Conservation (phyloP, 1,140 invertebrate genomes). For the Eumeta japonica region DNA sequence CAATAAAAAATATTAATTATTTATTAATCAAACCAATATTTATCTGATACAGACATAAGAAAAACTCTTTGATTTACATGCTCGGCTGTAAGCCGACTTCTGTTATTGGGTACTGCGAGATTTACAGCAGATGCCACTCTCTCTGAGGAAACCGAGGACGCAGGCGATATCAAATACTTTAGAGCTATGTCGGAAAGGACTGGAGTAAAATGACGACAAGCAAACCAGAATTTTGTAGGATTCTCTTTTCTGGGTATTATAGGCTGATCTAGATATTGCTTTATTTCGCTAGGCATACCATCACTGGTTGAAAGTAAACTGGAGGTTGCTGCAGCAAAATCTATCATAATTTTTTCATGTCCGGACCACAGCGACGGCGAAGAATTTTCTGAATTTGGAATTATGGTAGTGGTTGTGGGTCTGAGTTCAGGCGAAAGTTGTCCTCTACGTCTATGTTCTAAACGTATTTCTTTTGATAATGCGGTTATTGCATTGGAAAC, state of each 20-base stretch:
- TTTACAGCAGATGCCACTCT: conserved; percentile 22
- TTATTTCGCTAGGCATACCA: conserved; percentile 14
- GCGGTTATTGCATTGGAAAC: conserved; percentile 17
- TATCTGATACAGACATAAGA: conserved; percentile 21
- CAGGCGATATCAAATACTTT: conserved; percentile 19
- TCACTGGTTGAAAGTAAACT: conserved; percentile 11
- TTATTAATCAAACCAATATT: conserved; percentile 23
- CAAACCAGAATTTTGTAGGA: conserved; percentile 15
- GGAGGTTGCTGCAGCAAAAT: conserved; percentile 9
- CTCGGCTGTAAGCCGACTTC: conserved; percentile 20
- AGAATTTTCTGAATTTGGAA: conserved; percentile 10
- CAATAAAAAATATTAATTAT: too few relatives aligned
- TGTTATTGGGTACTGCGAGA: conserved; percentile 20
- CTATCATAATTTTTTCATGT: conserved; percentile 14
- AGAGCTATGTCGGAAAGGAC: conserved; percentile 17
- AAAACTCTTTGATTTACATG: conserved; percentile 22
- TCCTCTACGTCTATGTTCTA: conserved; percentile 18
- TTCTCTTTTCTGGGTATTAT: conserved; percentile 9
- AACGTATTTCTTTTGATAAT: conserved; percentile 13
- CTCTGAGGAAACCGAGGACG: conserved; percentile 21
- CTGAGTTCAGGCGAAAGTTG: conserved; percentile 14
- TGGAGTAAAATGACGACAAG: conserved; percentile 12
- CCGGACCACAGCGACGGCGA: conserved; percentile 11
- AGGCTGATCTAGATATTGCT: conserved; percentile 15
- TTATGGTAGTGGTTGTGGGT: not conserved